Conservation (phyloP, 2,888 invertebrate species). For the Hedychridium roseum region DNA sequence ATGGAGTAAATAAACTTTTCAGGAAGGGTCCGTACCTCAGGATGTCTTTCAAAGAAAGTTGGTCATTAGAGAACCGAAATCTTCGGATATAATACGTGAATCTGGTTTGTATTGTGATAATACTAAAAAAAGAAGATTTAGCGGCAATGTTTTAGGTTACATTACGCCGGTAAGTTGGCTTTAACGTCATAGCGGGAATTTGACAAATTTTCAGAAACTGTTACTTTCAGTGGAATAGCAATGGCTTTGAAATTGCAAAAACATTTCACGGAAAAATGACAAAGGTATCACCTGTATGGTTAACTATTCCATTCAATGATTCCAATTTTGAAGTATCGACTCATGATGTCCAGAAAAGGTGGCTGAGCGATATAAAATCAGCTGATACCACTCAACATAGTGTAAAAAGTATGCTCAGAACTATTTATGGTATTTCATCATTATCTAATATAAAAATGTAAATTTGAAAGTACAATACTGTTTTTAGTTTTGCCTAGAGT, state of each 20-base stretch:
- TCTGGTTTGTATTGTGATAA: conserved; percentile 79
- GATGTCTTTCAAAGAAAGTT: conserved; percentile 77
- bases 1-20: too few species aligned
- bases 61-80: conserved; percentile 72
- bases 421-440: conserved; percentile 3
- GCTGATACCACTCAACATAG: conserved; percentile 67
- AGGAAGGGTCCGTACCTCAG: conserved; percentile 69
- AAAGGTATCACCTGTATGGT: conserved; percentile 94
- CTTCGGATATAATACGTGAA: conserved; percentile 79
- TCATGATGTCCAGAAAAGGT: conserved; percentile 86
- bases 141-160: conserved; percentile 84
- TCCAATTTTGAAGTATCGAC: conserved; percentile 73
- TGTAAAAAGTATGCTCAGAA: conserved; percentile 68
- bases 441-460: not conserved
- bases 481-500: conserved; percentile 86
- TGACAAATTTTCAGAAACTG: not conserved
- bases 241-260: conserved; percentile 93
- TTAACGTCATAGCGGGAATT: too few species aligned
- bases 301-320: conserved; percentile 77
- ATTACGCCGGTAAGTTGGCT: conserved; percentile 90
- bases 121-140: conserved; percentile 72
- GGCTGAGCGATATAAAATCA: conserved; percentile 79
- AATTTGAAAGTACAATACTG: not conserved
- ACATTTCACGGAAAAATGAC: conserved; percentile 88
- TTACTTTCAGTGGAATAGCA: conserved; percentile 87